Evolutionary conservation across 2,113 vertebrate species (phyloP).

Genomic region (Gymnarchus niloticus): DNA sequence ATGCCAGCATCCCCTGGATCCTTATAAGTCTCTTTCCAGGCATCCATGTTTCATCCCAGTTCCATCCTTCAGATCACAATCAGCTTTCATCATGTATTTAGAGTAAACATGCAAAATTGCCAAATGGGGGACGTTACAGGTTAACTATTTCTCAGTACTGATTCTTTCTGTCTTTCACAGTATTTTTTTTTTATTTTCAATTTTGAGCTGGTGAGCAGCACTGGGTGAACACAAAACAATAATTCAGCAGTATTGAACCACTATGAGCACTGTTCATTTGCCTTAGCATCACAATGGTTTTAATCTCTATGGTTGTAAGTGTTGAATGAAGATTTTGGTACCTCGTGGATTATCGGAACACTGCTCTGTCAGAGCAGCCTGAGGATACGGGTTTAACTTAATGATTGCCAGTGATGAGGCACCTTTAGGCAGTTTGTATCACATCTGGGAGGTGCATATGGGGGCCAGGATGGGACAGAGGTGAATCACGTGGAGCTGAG

Average conservation of each 20-base stretch:
- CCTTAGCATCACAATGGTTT: neutral
- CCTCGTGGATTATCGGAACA: neutral
- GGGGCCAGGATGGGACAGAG: no score
- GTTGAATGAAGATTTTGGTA: neutral
- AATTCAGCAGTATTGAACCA: neutral
- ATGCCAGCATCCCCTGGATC: neutral
- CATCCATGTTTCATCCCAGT: neutral
- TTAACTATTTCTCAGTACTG: neutral
- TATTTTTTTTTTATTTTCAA: neutral
- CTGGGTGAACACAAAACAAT: neutral
- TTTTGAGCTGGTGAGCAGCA: neutral
- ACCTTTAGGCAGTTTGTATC: no score
- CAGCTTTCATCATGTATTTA: neutral
- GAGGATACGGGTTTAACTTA: neutral
- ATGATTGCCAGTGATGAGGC: no score
- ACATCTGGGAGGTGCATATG: no score
- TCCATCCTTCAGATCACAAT: neutral
- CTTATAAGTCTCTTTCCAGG: neutral
- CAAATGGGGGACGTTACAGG: no score
- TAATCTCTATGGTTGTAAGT: neutral
- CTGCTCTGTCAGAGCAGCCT: neutral
- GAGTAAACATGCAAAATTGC: neutral
- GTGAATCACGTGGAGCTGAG: no score
- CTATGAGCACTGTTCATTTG: neutral
- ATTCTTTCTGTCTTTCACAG: neutral